Percentiles rank a stretch among this genome's conserved stretches.
Conservation (phyloP, 2,113 vertebrate genomes). For the Aphyosemion australe region DNA sequence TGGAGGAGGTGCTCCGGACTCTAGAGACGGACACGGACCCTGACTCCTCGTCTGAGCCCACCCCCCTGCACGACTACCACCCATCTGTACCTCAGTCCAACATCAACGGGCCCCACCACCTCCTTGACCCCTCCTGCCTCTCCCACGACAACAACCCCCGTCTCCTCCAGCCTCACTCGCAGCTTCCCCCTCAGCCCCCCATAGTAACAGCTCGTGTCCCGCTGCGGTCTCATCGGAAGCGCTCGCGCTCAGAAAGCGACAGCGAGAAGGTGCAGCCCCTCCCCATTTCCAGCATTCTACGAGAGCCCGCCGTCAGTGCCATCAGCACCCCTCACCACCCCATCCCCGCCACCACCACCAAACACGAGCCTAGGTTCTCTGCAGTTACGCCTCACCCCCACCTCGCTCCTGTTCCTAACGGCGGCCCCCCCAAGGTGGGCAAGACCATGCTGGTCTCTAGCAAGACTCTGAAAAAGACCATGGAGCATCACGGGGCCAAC, state of each 20-base stretch:
- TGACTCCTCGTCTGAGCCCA: conserved; percentile 26
- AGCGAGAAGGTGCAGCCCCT: conserved; percentile 95
- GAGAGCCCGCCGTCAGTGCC: conserved; percentile 82
- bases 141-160: conserved; percentile 83
- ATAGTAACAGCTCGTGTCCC: conserved; percentile 83
- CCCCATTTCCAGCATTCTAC: conserved; percentile 92
- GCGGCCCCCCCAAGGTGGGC: conserved; percentile 89
- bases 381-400: conserved; percentile 79
- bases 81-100: conserved; percentile 79
- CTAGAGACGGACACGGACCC: conserved; percentile 88
- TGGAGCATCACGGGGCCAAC: conserved; percentile 90
- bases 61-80: conserved; percentile 79
- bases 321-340: conserved; percentile 81
- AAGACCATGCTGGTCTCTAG: conserved; percentile 90
- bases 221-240: conserved; percentile 89
- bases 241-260: conserved; percentile 96
- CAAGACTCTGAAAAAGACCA: conserved; percentile 92
- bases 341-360: conserved; percentile 82
- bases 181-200: conserved; percentile 84
- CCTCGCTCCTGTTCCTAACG: conserved; percentile 91
- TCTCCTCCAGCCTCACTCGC: conserved; percentile 64
- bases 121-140: conserved; percentile 73
- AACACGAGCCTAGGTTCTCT: conserved; percentile 86
- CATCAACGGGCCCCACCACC: conserved; percentile 83
- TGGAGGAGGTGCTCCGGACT: conserved; percentile 95